Evolutionary conservation across 1,140 invertebrate genomes (phyloP), one percentile per base, ranked within the genome.

Genomic region (Papilio dardanus): DNA sequence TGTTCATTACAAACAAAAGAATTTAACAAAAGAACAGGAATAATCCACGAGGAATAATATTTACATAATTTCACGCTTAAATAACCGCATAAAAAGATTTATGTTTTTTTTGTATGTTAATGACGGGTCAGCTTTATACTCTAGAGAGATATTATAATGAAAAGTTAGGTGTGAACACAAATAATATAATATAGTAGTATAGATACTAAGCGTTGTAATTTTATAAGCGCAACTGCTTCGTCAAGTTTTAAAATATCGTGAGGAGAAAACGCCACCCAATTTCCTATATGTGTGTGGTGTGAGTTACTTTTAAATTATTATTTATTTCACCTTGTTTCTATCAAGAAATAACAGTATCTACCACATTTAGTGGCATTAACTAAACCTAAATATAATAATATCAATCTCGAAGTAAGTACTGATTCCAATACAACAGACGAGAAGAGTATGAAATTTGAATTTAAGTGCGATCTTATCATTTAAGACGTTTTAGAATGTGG

Each of bases 61-160:
- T 62, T 62, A 62, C 54, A 62, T 62, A 62, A 28, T 62, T 62
- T 62, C 24, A 62, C 54, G 54, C 54, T 62, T 62, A 28, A 62
- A 28, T 62, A 62, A 54, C 54, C 54, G 12, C 21, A 12, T 62
- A 62, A 62, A 58, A 62, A 62, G 54, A 62, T 62, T 62, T 62
- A 62, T 62, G 54, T 14, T 62, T 62, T 28, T n/a, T 28, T 62
- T 30, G 21, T 28, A 62, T 62, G 54, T 62, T 28, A 62, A 62
- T 28, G 24, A 30, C 24, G 54, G 54, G 54, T 30, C 54, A 62
- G 54, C 54, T 62, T 28, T 28, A 4, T 3, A 14, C 54, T 62
- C 24, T 5, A 62, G 54, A 4, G 54, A 28, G 24, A 58, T 58
- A 58, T 58, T 24, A 58, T 62, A 24, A 54, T 21, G 24, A 10